Evolutionary conservation across 2,113 vertebrate species (phyloP).

Genomic region (Vimba vimba): DNA sequence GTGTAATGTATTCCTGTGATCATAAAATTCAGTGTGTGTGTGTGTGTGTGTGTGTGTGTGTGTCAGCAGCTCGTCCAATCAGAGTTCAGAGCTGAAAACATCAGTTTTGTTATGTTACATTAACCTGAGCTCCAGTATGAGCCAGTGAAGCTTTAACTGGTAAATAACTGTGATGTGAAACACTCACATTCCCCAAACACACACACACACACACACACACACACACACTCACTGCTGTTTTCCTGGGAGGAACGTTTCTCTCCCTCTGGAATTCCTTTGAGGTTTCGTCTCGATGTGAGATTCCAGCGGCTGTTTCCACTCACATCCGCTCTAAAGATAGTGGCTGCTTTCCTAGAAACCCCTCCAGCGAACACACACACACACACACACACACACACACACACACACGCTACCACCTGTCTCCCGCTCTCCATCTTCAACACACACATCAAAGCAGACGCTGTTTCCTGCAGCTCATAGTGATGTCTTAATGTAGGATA

Average conservation of each 20-base stretch:
- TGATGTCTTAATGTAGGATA: constrained; percentile 47
- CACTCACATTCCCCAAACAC: neutral
- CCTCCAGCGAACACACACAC: constrained; percentile 38
- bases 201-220: constrained; percentile 22
- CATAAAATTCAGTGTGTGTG: too few relatives aligned
- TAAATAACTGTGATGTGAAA: neutral
- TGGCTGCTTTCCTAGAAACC: constrained; percentile 60
- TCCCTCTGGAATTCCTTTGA: constrained; percentile 74
- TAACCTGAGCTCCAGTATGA: neutral
- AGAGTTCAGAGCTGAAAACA: neutral
- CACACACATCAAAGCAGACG: constrained; percentile 33
- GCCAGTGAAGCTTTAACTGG: neutral
- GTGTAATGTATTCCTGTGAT: too few relatives aligned
- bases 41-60: too few relatives aligned
- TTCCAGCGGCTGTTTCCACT: constrained; percentile 60
- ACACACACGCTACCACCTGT: constrained; percentile 13
- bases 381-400: constrained; percentile 50
- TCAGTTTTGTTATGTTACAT: neutral
- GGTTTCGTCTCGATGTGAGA: constrained; percentile 68
- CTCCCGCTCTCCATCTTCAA: too few relatives aligned
- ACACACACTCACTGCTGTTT: constrained; percentile 60
- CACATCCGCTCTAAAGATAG: constrained; percentile 69
- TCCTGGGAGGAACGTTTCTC: constrained; percentile 51
- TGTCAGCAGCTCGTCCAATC: neutral
- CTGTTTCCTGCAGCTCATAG: constrained; percentile 33